These are phyloP conservation scores for Cinclus cinclus DNA, from an alignment of 2,113 vertebrate genomes.

Conservation along the genomic window DNA sequence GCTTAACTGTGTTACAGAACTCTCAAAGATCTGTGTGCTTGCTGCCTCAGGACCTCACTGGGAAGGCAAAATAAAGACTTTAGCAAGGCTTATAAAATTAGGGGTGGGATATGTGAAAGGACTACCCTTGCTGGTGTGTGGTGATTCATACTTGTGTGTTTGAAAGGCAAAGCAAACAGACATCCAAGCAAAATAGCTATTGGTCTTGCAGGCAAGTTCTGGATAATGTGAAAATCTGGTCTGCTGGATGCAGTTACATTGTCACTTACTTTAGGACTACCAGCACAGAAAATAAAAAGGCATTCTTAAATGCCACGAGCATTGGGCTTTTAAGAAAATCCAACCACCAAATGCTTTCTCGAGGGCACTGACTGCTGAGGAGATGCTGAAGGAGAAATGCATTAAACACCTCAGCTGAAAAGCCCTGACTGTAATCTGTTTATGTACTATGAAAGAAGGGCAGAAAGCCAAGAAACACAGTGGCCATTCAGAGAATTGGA, in stretches of 20 bases:
- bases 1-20: neutral
- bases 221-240: neutral
- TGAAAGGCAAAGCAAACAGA: neutral
- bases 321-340: slow-evolving; percentile 20
- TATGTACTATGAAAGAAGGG: neutral
- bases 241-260: neutral
- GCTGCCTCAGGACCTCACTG: neutral
- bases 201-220: neutral
- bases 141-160: neutral
- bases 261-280: neutral
- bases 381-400: neutral
- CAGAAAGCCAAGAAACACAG: neutral
- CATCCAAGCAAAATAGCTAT: neutral
- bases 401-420: neutral
- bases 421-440: neutral
- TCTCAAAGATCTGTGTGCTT: neutral
- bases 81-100: neutral
- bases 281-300: slow-evolving; percentile 4
- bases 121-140: neutral
- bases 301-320: neutral
- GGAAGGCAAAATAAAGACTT: neutral
- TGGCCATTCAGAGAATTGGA: neutral
- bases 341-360: slow-evolving; percentile 30
- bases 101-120: neutral
- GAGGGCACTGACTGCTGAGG: neutral